phyloP scores from a whole-genome alignment of 92 coral and sea anemone species.

The Pocillopora grandis region DNA sequence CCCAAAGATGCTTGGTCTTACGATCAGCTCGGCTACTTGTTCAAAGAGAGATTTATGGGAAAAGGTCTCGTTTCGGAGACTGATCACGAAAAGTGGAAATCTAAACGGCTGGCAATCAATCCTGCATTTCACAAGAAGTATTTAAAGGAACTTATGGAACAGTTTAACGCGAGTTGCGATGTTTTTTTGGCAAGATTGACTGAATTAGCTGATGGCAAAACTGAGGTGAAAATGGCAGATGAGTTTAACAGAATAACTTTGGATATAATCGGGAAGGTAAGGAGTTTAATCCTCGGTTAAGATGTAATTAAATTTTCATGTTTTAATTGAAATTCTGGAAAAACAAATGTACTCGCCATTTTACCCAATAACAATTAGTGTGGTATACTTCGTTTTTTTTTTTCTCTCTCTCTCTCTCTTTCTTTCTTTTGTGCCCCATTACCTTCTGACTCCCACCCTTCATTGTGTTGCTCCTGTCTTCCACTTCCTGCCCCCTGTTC shows the following conservation, averaged over 20 bases:
- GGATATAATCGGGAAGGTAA: constrained; percentile 77
- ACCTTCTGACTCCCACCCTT: too few relatives aligned
- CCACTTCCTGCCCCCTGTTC: too few relatives aligned
- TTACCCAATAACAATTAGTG: neutral
- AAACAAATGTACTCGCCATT: neutral
- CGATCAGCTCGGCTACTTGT: constrained; percentile 43
- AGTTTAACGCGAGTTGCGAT: constrained; percentile 71
- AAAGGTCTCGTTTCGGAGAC: constrained; percentile 54
- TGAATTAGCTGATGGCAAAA: constrained; percentile 65
- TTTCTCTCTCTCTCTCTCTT: too few relatives aligned
- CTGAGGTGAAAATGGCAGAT: constrained; percentile 66
- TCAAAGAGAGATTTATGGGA: constrained; percentile 77
- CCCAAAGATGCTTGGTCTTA: constrained; percentile 53
- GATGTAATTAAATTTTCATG: too few relatives aligned
- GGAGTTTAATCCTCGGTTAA: too few relatives aligned
- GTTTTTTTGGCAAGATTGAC: constrained; percentile 53
- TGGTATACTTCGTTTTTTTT: too few relatives aligned
- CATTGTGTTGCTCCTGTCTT: too few relatives aligned
- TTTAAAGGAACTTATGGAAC: constrained; percentile 57
- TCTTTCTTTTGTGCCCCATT: too few relatives aligned
- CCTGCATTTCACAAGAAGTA: constrained; percentile 60
- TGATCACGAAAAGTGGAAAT: constrained; percentile 43
- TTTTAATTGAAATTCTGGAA: neutral
- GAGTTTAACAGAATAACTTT: constrained; percentile 63
- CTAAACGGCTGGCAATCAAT: constrained; percentile 41